A percentile compares a stretch with the other conserved stretches of the same genome.
These are phyloP conservation scores for Watsonalla binaria DNA, from an alignment of 2,888 invertebrate genomes.

Conservation along the genomic window DNA sequence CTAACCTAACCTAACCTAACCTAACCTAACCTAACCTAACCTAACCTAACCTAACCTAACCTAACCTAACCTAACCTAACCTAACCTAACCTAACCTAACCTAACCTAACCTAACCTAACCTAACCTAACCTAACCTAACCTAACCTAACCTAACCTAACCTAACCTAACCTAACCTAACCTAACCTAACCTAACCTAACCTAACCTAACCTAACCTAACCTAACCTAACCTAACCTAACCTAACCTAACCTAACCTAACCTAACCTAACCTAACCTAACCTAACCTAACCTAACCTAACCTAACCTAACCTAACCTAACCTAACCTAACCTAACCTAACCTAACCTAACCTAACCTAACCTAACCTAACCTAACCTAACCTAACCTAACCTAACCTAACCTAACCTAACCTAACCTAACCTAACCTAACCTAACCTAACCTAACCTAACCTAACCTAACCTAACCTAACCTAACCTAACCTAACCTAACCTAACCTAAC, in stretches of 20 bases:
- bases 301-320: conserved; percentile 18
- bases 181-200: conserved; percentile 14
- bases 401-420: conserved; percentile 18
- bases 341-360: conserved; percentile 17
- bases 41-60: conserved; percentile 10
- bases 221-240: conserved; percentile 15
- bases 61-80: conserved; percentile 10
- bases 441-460: conserved; percentile 15
- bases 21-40: conserved; percentile 11
- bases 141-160: conserved; percentile 11
- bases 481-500: conserved; percentile 16
- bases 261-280: conserved; percentile 18
- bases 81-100: conserved; percentile 11
- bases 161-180: conserved; percentile 13
- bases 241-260: conserved; percentile 17
- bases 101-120: conserved; percentile 11
- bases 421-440: conserved; percentile 17
- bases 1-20: conserved; percentile 9
- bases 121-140: conserved; percentile 12
- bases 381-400: conserved; percentile 18
- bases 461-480: conserved; percentile 16
- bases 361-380: conserved; percentile 18
- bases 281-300: conserved; percentile 18
- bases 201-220: conserved; percentile 13
- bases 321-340: conserved; percentile 17